Base-by-base conservation (phyloP, 92 coral and sea anemone species). In the Epizoanthus fatuus region DNA sequence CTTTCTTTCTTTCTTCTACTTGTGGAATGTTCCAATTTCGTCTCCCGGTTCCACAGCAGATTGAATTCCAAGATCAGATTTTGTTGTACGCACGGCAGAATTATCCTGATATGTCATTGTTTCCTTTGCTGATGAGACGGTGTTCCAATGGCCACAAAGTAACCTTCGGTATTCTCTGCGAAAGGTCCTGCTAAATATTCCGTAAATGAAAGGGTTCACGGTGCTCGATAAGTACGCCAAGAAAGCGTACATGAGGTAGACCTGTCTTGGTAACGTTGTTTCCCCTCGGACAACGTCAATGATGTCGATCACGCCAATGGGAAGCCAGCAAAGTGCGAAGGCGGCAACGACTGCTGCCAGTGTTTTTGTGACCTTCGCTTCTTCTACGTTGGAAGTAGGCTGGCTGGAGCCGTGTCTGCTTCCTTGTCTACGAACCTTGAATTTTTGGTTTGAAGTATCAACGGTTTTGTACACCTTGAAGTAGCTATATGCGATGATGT, bases 341-440 rank as follows among this genome's bases (percentile, higher is more conserved):
- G 74, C 74, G 15, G 42, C 53, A 12, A 68, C 74, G 15, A 68
- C 12, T 20, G 58, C 77, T 51, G 77, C 95, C 9, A 94, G 62
- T 15, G 97, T 94, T 79, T 86, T 94, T 56, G 97, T 94, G 47
- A 94, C 91, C 45, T 91, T 94, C 2, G 97, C 92, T 91, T 94
- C 97, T 81, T 94, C 93, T 39, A 94, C 90, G 63, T 94, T 80
- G 32, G 88, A 90, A 29, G 95, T 88, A 19, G 89, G 93, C 16
- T 72, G 60, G 3, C 72, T 80, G 40, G 67, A 35, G 37, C 69
- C 78, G 15, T 9, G 60, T 32, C 51, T 72, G 47, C 6, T 12
- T 12, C 62, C 62, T 52, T 44, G 42, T 37, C 72, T 77, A 13
- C 65, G 86, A 25, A 70, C 11, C 17, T 86, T 89, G 76, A 93